phyloP scores from a whole-genome alignment of 1,140 invertebrate genomes.

The Zaprionus africanus region DNA sequence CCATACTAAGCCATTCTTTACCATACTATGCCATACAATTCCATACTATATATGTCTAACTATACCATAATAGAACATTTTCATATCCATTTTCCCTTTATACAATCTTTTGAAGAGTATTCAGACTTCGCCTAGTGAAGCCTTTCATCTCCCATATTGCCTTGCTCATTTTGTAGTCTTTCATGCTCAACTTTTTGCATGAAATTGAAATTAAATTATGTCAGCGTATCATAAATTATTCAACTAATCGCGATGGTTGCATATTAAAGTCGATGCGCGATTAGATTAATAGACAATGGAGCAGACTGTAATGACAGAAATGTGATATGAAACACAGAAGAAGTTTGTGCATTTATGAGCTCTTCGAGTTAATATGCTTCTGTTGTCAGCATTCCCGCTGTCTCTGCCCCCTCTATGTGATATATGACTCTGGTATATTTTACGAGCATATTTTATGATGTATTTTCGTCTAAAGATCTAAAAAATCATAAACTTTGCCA shows the following conservation, averaged over 20 bases:
- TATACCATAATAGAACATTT: too few species aligned
- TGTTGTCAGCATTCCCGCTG: background rate
- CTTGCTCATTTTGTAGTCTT: background rate
- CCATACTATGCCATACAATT: too few species aligned
- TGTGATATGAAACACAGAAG: background rate
- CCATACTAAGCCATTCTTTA: background rate
- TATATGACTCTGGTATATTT: background rate
- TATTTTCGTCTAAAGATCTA: background rate
- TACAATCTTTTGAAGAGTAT: background rate
- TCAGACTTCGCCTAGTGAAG: background rate
- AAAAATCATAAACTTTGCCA: background rate
- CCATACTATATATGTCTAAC: too few species aligned
- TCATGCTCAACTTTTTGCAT: slow-evolving; percentile 32
- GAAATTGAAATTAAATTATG: slow-evolving; percentile 64
- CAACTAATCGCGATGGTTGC: slow-evolving; percentile 17
- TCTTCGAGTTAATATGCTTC: background rate
- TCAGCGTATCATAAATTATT: slow-evolving; percentile 55
- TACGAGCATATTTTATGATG: background rate
- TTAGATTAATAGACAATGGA: slow-evolving; percentile 30
- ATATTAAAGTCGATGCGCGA: slow-evolving; percentile 23
- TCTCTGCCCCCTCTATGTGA: background rate
- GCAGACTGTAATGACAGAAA: background rate
- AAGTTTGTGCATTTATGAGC: slow-evolving; percentile 6
- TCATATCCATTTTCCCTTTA: too few species aligned
- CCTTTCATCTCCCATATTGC: background rate